Evolutionary conservation across 2,888 invertebrate genomes (phyloP).

Genomic region (Spisula subtruncata): DNA sequence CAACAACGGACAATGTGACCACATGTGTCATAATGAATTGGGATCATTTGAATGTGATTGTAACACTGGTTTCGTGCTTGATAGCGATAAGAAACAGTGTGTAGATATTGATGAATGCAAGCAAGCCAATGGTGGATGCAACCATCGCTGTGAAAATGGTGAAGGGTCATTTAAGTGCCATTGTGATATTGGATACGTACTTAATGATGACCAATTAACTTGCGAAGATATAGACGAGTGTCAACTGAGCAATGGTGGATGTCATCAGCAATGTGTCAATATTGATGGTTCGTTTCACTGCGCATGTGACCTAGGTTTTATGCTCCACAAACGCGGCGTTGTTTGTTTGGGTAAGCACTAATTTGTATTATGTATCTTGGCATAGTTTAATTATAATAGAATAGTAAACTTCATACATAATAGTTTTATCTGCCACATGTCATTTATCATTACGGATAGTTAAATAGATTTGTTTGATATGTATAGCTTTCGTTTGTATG

Average conservation of each 20-base stretch:
- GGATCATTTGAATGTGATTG: background rate
- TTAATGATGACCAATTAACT: background rate
- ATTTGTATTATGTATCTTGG: too few relatives aligned
- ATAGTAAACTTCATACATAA: too few relatives aligned
- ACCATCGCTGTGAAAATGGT: background rate
- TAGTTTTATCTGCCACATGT: too few relatives aligned
- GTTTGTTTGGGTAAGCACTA: too few relatives aligned
- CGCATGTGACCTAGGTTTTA: too few relatives aligned
- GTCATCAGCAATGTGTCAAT: background rate
- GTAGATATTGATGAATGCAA: conserved; percentile 30
- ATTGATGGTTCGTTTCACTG: background rate
- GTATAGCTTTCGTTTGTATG: too few relatives aligned
- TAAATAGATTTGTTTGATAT: too few relatives aligned
- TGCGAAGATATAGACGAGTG: background rate
- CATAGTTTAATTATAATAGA: too few relatives aligned
- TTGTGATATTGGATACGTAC: background rate
- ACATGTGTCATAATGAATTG: background rate
- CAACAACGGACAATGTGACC: conserved; percentile 8
- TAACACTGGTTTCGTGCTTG: background rate
- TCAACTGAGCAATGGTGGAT: background rate
- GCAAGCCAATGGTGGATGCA: conserved; percentile 4
- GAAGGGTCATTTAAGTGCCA: conserved; percentile 11
- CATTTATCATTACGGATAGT: too few relatives aligned
- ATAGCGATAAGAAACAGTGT: background rate
- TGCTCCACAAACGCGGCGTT: too few relatives aligned